These are phyloP conservation scores for Diceros bicornis DNA, from an alignment of 2,797 vertebrate genomes.

Conservation along the genomic window DNA sequence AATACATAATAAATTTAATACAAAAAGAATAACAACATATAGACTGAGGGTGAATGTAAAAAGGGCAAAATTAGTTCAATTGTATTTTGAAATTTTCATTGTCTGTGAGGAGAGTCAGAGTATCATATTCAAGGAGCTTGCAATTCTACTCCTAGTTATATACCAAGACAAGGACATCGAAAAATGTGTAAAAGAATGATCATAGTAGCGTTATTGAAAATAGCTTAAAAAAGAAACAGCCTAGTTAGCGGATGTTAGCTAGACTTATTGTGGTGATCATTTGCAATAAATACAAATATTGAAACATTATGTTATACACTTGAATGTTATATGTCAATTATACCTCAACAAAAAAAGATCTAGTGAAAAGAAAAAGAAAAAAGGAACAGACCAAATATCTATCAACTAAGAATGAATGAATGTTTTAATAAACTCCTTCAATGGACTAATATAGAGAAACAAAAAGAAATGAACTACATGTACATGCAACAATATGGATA, in stretches of 20 bases:
- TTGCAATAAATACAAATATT: too few relatives aligned
- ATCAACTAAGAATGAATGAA: not conserved
- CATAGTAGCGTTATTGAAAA: not conserved
- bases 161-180: not conserved
- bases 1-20: not conserved
- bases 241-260: too few relatives aligned
- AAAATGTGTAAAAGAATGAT: not conserved
- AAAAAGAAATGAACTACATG: too few relatives aligned
- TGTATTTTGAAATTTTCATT: not conserved
- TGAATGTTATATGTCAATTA: too few relatives aligned
- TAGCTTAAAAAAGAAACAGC: not conserved
- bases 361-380: too few relatives aligned
- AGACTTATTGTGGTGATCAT: too few relatives aligned
- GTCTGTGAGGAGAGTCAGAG: not conserved
- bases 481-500: too few relatives aligned
- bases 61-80: not conserved
- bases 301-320: too few relatives aligned
- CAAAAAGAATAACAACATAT: not conserved
- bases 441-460: too few relatives aligned
- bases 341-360: too few relatives aligned
- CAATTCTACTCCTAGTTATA: not conserved
- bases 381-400: not conserved
- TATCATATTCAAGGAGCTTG: not conserved
- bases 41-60: not conserved
- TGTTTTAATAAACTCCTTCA: too few relatives aligned